These are phyloP conservation scores for Malurus elegans DNA, from an alignment of 2,113 vertebrate genomes.

Conservation along the genomic window DNA sequence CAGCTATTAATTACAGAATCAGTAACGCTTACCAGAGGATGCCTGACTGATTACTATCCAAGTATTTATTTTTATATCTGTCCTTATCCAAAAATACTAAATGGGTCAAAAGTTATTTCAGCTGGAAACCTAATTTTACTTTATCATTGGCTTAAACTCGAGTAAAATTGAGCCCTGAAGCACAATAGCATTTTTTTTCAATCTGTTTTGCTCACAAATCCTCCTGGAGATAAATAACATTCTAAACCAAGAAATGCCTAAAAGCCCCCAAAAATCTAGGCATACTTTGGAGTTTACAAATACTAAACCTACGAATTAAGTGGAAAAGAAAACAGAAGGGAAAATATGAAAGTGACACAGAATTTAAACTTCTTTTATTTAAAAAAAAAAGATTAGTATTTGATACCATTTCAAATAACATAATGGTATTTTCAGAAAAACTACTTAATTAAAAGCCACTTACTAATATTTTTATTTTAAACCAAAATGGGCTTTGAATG, in stretches of 20 bases:
- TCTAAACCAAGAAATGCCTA: neutral
- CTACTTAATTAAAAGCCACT: neutral
- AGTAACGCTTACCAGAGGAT: neutral
- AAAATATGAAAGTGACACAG: neutral
- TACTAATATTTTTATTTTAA: neutral
- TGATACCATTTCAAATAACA: neutral
- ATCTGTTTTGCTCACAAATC: neutral
- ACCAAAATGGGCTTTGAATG: neutral
- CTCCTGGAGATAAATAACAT: neutral
- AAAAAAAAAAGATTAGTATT: neutral
- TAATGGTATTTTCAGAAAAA: neutral
- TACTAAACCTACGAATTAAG: neutral
- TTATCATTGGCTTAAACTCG: conserved; percentile 7
- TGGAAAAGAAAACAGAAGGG: neutral
- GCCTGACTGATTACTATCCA: neutral
- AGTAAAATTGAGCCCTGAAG: conserved; percentile 35
- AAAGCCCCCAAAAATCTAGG: neutral
- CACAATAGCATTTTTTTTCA: neutral
- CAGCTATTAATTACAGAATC: neutral
- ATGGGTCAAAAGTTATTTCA: conserved; percentile 26
- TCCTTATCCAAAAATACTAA: conserved; percentile 8
- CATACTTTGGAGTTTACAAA: neutral
- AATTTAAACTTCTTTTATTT: neutral
- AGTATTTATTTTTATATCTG: neutral
- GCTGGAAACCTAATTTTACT: neutral